Conservation (phyloP, 2,888 invertebrate genomes). For the Sinelater perroti region DNA sequence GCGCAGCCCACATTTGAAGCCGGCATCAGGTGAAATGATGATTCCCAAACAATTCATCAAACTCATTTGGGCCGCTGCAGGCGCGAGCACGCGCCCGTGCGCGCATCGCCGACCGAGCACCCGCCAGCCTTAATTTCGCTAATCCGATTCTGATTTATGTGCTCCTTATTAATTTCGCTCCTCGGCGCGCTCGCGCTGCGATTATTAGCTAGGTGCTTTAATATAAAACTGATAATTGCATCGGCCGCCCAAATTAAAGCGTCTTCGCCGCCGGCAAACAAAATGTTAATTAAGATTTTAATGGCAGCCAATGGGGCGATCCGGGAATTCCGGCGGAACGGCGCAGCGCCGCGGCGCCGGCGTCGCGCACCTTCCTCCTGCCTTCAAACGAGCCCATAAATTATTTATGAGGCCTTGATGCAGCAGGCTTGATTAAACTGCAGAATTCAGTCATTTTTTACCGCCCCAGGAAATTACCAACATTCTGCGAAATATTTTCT, state of each 20-base stretch:
- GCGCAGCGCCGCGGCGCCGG: too few species aligned
- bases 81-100: neutral
- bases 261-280: neutral
- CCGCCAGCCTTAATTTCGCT: neutral
- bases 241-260: neutral
- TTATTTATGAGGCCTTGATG: slow-evolving; percentile 36
- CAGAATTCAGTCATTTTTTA: slow-evolving; percentile 24
- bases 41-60: slow-evolving; percentile 27
- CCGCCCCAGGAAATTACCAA: slow-evolving; percentile 28
- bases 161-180: slow-evolving; percentile 4
- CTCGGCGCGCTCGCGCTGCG: neutral
- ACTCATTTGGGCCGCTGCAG: slow-evolving; percentile 8
- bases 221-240: slow-evolving; percentile 7
- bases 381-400: slow-evolving; percentile 31
- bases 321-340: slow-evolving; percentile 1
- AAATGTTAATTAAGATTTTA: slow-evolving; percentile 15
- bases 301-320: neutral
- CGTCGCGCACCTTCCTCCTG: slow-evolving; percentile 25
- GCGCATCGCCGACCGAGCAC: slow-evolving; percentile 2
- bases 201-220: neutral
- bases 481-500: slow-evolving; percentile 26
- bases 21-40: slow-evolving; percentile 17
- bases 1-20: slow-evolving; percentile 11
- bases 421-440: slow-evolving; percentile 29
- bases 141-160: slow-evolving; percentile 5